Evolutionary conservation across 2,113 vertebrate genomes (phyloP), one percentile per base, ranked within the genome.

Genomic region (Myrmecophaga tridactyla): DNA sequence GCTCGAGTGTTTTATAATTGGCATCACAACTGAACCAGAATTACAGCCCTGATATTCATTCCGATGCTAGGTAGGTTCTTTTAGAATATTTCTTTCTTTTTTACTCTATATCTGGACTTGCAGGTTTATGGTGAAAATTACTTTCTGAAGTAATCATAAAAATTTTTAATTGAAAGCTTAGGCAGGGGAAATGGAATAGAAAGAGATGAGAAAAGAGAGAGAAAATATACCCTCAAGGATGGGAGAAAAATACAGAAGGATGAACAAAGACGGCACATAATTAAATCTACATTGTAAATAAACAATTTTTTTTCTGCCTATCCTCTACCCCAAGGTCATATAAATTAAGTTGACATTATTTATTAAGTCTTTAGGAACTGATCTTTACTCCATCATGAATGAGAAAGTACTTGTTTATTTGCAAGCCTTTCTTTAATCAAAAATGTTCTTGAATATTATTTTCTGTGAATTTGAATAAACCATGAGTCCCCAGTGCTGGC

Each of bases 1-100:
- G 97, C 97, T 36, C 85, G 69, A 5, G 93, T 96, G 96, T 97
- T 98, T 98, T 97, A 97, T 97, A 97, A 97, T 96, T 56, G 95
- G 96, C 96, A 96, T 96, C 96, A 92, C 84, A 73, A 88, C 96
- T 34, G 31, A 86, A 78, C 69, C 90, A 97, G 97, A 98, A 93
- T 98, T 97, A 97, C 94, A 88, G 95, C 96, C 85, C 95, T 83
- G 84, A 51, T 20, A 21, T 4, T 51, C 97, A 96, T 63, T 97
- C 97, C 94, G 6, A 1, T 0, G 96, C 97, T 78, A 67, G 93
- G 94, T 77, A 88, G 97, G 93, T 80, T 96, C 67, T 85, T 94
- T 56, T 89, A 86, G 96, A 96, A 88, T 90, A 96, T 96, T 93
- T 97, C 96, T 95, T 90, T 88, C 89, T 85, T 93, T 83, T 92